phyloP scores from a whole-genome alignment of 2,888 invertebrate species.

The Dioctria rufipes region DNA sequence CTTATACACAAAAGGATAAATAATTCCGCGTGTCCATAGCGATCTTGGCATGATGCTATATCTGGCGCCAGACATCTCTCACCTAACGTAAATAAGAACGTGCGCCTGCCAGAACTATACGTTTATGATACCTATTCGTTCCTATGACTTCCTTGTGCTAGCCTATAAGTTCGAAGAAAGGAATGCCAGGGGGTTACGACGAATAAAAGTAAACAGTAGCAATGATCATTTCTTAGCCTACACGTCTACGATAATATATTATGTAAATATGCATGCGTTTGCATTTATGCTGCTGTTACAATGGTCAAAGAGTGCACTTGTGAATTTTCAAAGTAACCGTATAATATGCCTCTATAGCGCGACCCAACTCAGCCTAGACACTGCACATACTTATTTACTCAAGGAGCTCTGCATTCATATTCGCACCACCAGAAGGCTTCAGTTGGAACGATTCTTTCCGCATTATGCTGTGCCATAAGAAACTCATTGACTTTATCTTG shows the following conservation, averaged over 20 bases:
- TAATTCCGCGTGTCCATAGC: constrained; percentile 33
- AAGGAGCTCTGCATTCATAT: constrained; percentile 28
- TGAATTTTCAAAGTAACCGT: constrained; percentile 34
- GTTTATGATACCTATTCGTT: neutral
- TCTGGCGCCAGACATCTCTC: constrained; percentile 51
- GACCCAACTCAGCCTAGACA: neutral
- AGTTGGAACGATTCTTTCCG: neutral
- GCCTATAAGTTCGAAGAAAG: too few species aligned
- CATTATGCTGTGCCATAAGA: neutral
- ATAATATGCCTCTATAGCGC: constrained; percentile 10
- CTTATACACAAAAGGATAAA: constrained; percentile 21
- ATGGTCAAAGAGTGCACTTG: constrained; percentile 41
- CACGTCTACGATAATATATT: constrained; percentile 42
- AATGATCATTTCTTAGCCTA: constrained; percentile 46
- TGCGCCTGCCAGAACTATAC: constrained; percentile 12
- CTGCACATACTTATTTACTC: neutral
- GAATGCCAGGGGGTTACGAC: constrained; percentile 13
- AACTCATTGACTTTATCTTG: constrained; percentile 25
- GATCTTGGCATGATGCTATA: neutral
- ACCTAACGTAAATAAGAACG: constrained; percentile 34
- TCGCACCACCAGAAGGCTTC: constrained; percentile 11
- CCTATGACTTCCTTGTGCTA: constrained; percentile 30
- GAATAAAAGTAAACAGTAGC: constrained; percentile 47
- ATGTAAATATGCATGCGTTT: constrained; percentile 40
- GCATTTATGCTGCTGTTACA: constrained; percentile 40